phyloP scores from a whole-genome alignment of 1,140 invertebrate species.

The Latrodectus geometricus region DNA sequence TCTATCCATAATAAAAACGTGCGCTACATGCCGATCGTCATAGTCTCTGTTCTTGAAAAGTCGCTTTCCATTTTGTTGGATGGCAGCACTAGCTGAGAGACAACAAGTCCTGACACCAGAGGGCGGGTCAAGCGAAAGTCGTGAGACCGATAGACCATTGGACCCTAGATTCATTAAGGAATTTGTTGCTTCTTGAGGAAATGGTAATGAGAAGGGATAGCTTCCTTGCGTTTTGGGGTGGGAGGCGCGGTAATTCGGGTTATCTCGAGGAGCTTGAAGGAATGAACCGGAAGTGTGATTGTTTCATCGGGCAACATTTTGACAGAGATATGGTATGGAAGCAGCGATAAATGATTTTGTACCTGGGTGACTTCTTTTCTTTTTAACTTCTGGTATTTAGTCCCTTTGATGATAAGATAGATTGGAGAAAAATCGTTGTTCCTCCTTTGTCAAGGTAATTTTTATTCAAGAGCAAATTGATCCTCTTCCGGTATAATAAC shows the following conservation, averaged over 20 bases:
- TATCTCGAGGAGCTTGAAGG: not conserved
- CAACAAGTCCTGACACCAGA: not conserved
- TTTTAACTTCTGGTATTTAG: not conserved
- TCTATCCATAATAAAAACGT: not conserved
- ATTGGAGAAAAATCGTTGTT: too few species aligned
- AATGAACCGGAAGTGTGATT: not conserved
- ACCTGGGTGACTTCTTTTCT: not conserved
- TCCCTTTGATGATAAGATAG: not conserved
- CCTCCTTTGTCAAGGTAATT: too few species aligned
- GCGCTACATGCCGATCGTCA: not conserved
- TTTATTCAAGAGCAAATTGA: too few species aligned
- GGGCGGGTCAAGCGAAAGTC: not conserved
- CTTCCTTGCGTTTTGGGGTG: too few species aligned
- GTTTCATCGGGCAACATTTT: not conserved
- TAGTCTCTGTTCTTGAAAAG: not conserved
- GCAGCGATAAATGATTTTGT: not conserved
- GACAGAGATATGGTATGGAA: not conserved
- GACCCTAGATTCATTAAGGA: too few species aligned
- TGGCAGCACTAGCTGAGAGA: not conserved
- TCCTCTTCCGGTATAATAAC: too few species aligned
- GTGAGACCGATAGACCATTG: not conserved
- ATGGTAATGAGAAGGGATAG: too few species aligned
- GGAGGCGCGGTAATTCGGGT: too few species aligned
- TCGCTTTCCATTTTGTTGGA: not conserved
- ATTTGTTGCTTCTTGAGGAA: too few species aligned